Percentiles rank a stretch among this genome's conserved stretches.
Conservation (phyloP, 2,797 vertebrate genomes). For the Bucorvus abyssinicus region DNA sequence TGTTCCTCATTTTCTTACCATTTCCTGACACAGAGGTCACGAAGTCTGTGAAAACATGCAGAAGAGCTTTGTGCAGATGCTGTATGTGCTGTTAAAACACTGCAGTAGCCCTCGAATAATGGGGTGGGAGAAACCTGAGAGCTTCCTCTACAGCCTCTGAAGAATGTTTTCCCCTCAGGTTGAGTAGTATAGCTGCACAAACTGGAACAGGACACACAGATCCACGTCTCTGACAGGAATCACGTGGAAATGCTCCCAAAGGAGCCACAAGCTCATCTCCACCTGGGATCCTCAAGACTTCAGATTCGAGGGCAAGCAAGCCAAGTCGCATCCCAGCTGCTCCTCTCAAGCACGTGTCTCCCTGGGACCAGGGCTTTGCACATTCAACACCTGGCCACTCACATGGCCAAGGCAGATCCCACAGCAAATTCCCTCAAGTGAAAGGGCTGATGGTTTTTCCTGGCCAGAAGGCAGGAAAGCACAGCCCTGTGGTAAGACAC, state of each 20-base stretch:
- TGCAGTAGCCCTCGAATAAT: not conserved
- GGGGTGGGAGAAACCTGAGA: not conserved
- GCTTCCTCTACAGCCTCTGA: not conserved
- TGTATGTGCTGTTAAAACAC: not conserved
- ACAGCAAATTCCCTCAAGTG: not conserved
- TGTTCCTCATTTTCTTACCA: no score
- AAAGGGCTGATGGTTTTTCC: not conserved
- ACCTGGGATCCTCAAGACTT: not conserved
- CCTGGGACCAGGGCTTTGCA: not conserved
- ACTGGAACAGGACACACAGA: not conserved
- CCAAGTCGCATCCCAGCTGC: not conserved
- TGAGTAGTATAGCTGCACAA: not conserved
- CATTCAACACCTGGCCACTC: not conserved
- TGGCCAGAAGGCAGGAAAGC: not conserved
- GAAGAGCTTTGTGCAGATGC: not conserved
- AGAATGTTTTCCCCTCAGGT: not conserved
- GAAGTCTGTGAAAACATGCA: not conserved
- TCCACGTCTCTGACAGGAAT: not conserved
- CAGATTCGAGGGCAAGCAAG: accelerated
- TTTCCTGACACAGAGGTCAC: no score
- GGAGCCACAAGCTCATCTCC: not conserved
- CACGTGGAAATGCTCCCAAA: not conserved
- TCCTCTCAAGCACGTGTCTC: not conserved
- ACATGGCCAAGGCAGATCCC: not conserved
- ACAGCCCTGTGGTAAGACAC: accelerated